Percentiles rank a stretch among this genome's conserved stretches.
Evolutionary conservation across 1,140 invertebrate species (phyloP).

Genomic region (Apis laboriosa): DNA sequence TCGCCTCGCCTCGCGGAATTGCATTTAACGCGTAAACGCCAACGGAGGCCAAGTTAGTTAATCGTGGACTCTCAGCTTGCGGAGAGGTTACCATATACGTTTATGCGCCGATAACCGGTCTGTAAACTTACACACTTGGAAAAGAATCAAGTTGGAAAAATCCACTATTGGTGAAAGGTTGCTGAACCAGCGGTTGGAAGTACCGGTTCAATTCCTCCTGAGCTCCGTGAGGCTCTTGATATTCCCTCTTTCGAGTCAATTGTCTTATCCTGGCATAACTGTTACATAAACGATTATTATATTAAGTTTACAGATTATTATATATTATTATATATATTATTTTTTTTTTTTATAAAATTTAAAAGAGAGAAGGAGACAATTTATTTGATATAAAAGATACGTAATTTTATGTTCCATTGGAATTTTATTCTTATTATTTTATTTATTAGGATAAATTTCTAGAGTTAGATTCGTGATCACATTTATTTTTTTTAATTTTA

Average conservation of each 20-base stretch:
- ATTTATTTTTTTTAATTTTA: too few species aligned
- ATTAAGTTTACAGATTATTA: too few species aligned
- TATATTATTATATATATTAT: too few species aligned
- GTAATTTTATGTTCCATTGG: too few species aligned
- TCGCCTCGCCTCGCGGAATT: background rate
- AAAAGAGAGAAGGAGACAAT: too few species aligned
- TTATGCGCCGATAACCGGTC: background rate
- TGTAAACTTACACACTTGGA: background rate
- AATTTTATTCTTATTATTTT: too few species aligned
- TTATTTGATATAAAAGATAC: too few species aligned
- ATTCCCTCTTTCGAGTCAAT: background rate
- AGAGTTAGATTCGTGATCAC: too few species aligned
- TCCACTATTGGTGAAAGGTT: conserved; percentile 8
- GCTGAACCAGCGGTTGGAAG: background rate
- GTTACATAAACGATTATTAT: background rate
- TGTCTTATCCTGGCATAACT: background rate
- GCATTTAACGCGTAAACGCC: too few species aligned
- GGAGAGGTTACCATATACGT: background rate
- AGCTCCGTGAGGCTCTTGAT: background rate
- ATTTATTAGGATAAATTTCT: too few species aligned
- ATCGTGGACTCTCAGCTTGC: background rate
- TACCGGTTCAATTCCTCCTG: background rate
- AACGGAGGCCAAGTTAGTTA: too few species aligned
- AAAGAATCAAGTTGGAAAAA: conserved; percentile 18
- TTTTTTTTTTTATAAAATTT: too few species aligned